phyloP scores from a whole-genome alignment of 1,140 invertebrate species.

The Tetramorium parvispinum region DNA sequence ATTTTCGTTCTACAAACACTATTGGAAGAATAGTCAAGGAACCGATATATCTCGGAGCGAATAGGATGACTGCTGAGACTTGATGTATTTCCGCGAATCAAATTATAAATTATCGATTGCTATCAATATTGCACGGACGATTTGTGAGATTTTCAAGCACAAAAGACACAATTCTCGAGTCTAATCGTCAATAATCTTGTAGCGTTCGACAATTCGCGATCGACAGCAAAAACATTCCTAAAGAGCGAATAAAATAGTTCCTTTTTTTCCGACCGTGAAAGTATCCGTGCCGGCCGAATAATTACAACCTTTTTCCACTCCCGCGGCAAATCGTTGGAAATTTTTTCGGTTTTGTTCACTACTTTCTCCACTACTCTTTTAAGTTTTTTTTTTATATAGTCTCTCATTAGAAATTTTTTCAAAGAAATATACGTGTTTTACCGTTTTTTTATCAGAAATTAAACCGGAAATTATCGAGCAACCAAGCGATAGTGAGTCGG shows the following conservation, averaged over 20 bases:
- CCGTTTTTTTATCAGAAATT: neutral
- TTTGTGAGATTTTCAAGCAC: neutral
- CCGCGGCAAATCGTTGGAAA: neutral
- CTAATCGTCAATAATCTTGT: neutral
- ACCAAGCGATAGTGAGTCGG: neutral
- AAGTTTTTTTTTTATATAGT: neutral
- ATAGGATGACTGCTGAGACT: neutral
- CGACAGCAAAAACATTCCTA: neutral
- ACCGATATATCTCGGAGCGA: neutral
- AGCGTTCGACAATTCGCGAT: neutral
- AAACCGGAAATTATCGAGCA: neutral
- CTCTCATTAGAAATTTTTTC: slow-evolving; percentile 12
- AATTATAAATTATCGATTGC: neutral
- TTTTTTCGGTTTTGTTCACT: slow-evolving; percentile 22
- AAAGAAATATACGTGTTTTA: neutral
- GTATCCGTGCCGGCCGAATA: slow-evolving; percentile 26
- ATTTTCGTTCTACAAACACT: neutral
- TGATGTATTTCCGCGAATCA: neutral
- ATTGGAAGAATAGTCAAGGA: neutral
- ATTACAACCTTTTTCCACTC: slow-evolving; percentile 35
- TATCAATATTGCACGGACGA: neutral
- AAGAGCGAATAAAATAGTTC: neutral
- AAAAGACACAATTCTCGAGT: neutral
- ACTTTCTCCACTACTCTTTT: slow-evolving; percentile 24
- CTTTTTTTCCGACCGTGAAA: slow-evolving; percentile 21